These are phyloP conservation scores for Syritta pipiens DNA, from an alignment of 2,888 invertebrate genomes.

Conservation along the genomic window DNA sequence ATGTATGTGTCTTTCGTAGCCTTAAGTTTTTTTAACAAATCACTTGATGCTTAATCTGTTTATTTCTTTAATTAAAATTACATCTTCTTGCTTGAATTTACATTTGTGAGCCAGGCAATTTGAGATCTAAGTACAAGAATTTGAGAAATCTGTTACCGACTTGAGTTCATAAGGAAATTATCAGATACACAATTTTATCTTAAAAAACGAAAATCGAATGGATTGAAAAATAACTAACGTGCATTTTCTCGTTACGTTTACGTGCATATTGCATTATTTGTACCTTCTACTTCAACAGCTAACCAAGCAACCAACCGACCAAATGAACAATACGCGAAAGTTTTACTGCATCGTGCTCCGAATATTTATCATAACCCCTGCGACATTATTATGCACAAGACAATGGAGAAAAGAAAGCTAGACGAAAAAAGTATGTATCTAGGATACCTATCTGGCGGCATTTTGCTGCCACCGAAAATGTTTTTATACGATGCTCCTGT, in stretches of 20 bases:
- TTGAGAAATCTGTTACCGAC: too few species aligned
- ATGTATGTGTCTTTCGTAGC: not conserved
- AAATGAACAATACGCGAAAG: slow-evolving; percentile 25
- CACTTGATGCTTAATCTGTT: slow-evolving; percentile 31
- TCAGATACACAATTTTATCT: too few species aligned
- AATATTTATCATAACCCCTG: slow-evolving; percentile 45
- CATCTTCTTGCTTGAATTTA: too few species aligned
- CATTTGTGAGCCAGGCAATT: too few species aligned
- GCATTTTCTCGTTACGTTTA: too few species aligned
- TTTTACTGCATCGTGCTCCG: slow-evolving; percentile 38
- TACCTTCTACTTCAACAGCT: too few species aligned
- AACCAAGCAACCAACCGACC: slow-evolving; percentile 20
- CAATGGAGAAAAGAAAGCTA: slow-evolving; percentile 1
- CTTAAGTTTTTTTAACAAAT: slow-evolving; percentile 32
- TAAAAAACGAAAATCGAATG: too few species aligned
- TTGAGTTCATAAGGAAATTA: too few species aligned
- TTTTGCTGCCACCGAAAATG: slow-evolving; percentile 44
- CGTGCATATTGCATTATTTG: too few species aligned
- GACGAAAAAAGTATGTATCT: slow-evolving; percentile 7
- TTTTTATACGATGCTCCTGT: slow-evolving; percentile 5
- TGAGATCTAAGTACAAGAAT: too few species aligned
- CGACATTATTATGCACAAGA: slow-evolving; percentile 51
- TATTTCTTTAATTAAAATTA: too few species aligned
- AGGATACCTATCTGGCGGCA: slow-evolving; percentile 36
- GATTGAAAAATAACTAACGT: too few species aligned